Base-by-base conservation (phyloP, 2,113 vertebrate species). In the Felis catus region DNA sequence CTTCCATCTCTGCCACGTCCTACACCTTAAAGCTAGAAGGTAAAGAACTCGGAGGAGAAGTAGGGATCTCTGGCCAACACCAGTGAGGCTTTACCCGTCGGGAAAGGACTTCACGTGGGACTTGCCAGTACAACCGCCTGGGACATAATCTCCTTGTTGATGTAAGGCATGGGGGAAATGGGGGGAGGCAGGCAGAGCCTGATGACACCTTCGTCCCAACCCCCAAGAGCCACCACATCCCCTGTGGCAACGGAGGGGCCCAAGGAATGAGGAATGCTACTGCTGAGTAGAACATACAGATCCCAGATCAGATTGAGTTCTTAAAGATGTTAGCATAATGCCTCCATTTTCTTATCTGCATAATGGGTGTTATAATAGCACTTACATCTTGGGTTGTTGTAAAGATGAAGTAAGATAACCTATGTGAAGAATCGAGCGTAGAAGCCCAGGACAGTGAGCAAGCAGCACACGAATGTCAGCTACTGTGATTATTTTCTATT, bases 301-400 rank as follows among this genome's bases (percentile, higher is more conserved):
- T 51, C 25, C 73, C 89, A 65, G 12, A 23, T 45, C 63, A 76
- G 45, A 87, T 4, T 4, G 25, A 21, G 63, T 65, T 97, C 80
- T 36, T 90, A 61, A 73, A 80, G 73, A 68, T 25, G 55, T 31
- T 41, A n/a, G 9, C 36, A 29, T 7, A 14, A 27, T 76, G 29
- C 25, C 55, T 91, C 63, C 51, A 23, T 29, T 91, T 91, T 95
- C 41, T 81, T 65, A 31, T 79, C 74, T 87, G 55, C 41, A n/a
- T 85, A 53, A 29, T 83, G 88, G 41, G 36, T 81, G 13, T 84
- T 83, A 58, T 23, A 51, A n/a, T 6, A 39, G 61, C 45, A 78
- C 29, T 55, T 76, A 39, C 14, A 19, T 71, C 71, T 66, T 53
- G 31, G 81, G 53, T 53, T 80, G n/a, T 41, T 70, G n/a, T 55